Evolutionary conservation across 2,888 invertebrate species (phyloP), one percentile per base, ranked within the genome.

Genomic region (Eupeodes latifasciatus): DNA sequence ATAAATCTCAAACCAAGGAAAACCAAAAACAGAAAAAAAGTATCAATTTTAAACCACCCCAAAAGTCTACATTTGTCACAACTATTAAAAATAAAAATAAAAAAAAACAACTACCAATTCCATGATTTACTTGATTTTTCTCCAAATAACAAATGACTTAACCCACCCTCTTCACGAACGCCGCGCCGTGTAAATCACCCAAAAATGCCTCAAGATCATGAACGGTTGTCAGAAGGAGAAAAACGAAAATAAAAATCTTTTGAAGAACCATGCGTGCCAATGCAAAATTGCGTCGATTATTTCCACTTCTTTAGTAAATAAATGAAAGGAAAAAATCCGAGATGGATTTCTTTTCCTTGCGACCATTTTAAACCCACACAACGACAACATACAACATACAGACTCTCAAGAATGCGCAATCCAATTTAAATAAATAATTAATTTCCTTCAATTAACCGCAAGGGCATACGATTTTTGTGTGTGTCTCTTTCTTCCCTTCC

Each of bases 351-450:
- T 71, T 80, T 61, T 72, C 76, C 66, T 71, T 80, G 69, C 71
- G 71, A 76, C 79, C 67, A 47, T 47, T 71, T 55, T 40, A n/a
- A n/a, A 36, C 34, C n/a, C 67, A 9, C 27, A 66, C 47, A 75
- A 12, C 27, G 40, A 55, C 12, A 78, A 61, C 69, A 47, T n/a
- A 62, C 27, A 27, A 2, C 27, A 27, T 27, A 19, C 61, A 80
- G 76, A 62, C 61, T 81, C 77, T 76, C 51, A 83, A 80, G 77
- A 85, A 85, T 90, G 91, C 90, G 90, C 86, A 91, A 90, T 90
- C 91, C 91, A 92, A 93, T 92, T 92, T 92, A 92, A 93, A 92
- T 93, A 92, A 92, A 93, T 93, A 93, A 92, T 93, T 93, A 92
- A 93, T 93, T 92, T 91, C 90, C 91, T 90, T 90, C 92, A 93